Evolutionary conservation across 1,140 invertebrate genomes (phyloP), one percentile per base, ranked within the genome.

Genomic region (Tyrophagus putrescentiae): DNA sequence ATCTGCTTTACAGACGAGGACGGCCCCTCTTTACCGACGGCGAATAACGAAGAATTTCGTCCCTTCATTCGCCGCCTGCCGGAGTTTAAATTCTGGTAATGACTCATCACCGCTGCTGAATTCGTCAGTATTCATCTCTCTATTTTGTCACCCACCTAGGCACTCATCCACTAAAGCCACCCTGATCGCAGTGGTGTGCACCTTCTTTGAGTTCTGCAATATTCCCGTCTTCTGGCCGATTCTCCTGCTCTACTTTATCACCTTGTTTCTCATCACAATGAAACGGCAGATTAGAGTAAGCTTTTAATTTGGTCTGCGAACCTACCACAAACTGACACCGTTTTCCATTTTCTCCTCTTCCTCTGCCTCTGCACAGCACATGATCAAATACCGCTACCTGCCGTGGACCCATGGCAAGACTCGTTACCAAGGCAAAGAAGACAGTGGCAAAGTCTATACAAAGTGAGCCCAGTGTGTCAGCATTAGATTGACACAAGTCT

Each of bases 151-250:
- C 64, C 31, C 62, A 28, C n/a, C n/a, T 65, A 78, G 77, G 77
- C 84, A 96, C 68, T 94, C 91, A 65, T 85, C 95, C 48, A 84
- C 87, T 36, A 97, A 93, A 71, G 93, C 93, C 50, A 94, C 93
- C n/a, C 54, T 90, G 1, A 79, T 98, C 65, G 90, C 84, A 29
- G 79, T 93, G 67, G 76, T 84, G 64, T 96, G 90, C 74, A 98
- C 96, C 54, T 89, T 95, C 71, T 97, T 99, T 73, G 91, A 98
- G 69, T 85, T 85, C 65, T 94, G 98, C 71, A 96, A 99, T 78
- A 85, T 99, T 71, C 96, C 96, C 69, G 96, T 99, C 66, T 99
- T 99, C 74, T 99, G 96, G 96, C 96, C 96, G 45, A 98, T 99
- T 65, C 79, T 99, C 69, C 90, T 98, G 60, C 92, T 98, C 84